Base-by-base conservation (phyloP, 2,797 vertebrate genomes). In the Lagocephalus sceleratus region DNA sequence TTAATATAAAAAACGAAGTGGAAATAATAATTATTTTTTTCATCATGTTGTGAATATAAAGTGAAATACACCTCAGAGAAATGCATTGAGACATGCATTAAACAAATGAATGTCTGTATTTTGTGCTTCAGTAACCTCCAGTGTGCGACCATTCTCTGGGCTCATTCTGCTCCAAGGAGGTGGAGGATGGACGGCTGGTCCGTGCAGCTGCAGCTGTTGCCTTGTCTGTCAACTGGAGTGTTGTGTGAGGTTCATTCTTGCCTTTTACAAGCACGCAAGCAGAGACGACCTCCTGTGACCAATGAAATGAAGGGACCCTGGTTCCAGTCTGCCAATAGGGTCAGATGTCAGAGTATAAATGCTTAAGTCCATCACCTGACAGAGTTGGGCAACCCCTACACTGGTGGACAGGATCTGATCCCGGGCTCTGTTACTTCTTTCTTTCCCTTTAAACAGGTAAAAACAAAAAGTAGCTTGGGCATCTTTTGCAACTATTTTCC, bases 361-460 rank as follows among this genome's bases (percentile, higher is more conserved):
- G 52, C 64, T 64, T 54, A 64, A 64, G 82, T 70, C 66, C 73
- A 51, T 77, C 81, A 78, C 73, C 71, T 82, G 75, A 65, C 60
- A 81, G 71, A 85, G 82, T 85, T 87, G 92, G 92, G 92, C 91
- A 85, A 91, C 91, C 82, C 88, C 61, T 90, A 87, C 84, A 90
- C 83, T 83, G 88, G 89, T 89, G 85, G 72, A 90, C 84, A 90
- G 89, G 88, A 90, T 85, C 87, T 91, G 90, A 92, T 91, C 91
- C 90, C 89, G 52, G 89, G 90, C 91, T 89, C 78, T 89, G 87
- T 91, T 91, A 87, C 86, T 60, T 74, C 83, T 85, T 90, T 90
- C 81, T 83, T 88, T 89, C 82, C 88, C 90, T 82, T 82, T 75
- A 54, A 85, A 62, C 90, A 92, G 91, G 91, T 92, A 92, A 87